Base-by-base conservation (phyloP, 2,888 invertebrate species). In the Yponomeuta cagnagella region DNA sequence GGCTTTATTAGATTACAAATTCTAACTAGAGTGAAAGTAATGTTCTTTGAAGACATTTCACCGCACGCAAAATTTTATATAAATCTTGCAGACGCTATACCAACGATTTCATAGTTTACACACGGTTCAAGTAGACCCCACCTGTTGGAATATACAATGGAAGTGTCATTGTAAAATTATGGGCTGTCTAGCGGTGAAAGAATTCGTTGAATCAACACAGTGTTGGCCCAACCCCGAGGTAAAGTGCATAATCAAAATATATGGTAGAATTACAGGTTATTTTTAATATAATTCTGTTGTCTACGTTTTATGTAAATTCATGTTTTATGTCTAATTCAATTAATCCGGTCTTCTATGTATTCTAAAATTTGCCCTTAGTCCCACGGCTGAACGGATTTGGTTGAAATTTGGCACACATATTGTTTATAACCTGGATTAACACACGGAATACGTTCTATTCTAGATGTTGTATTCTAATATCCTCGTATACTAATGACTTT, bases 151-250 rank as follows among this genome's bases (percentile, higher is more conserved):
- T 31, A 6, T 15, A 37, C 15, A 23, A 33, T 65, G 30, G 33
- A 65, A 30, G 65, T 65, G 33, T 65, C 10, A 30, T 64, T 65
- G 65, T 58, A 58, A 65, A 65, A 37, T 48, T 10, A 68, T 68
- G 68, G 68, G 68, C 12, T 65, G 65, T 30, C 65, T 30, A 33
- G 65, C 65, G 10, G 65, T 65, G 65, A 65, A 65, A 33, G 65
- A 65, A 65, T 65, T 30, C 30, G 65, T 65, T 30, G 33, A 65
- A 33, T 30, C 65, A 23, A 10, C 30, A 31, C 65, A 30, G 65
- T 30, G 33, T 65, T 65, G 31, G 33, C 52, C 15, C 52, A 33
- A 12, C 33, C 12, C 65, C 8, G 65, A 65, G 65, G 65, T 65
- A 65, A 65, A 65, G 65, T 65, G 33, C 4, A 43, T 5, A 43